Conservation (phyloP, 2,113 vertebrate species). For the Carettochelys insculpta region DNA sequence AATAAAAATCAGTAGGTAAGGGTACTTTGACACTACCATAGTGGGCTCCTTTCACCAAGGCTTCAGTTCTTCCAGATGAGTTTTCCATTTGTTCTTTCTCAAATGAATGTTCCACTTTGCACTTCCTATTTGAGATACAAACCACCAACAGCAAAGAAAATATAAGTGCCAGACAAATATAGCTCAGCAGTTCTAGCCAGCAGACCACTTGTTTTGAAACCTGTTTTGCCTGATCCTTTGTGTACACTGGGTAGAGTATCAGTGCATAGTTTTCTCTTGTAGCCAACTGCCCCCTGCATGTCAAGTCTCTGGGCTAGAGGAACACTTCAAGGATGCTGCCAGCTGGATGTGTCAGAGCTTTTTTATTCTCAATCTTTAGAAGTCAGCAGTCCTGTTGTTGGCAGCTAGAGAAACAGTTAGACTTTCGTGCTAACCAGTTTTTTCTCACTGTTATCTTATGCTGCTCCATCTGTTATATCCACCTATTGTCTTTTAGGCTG, state of each 20-base stretch:
- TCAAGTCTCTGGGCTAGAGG: not conserved
- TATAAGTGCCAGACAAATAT: not conserved
- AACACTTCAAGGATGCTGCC: not conserved
- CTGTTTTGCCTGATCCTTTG: fast-evolving
- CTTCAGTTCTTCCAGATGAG: not conserved
- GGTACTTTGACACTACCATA: not conserved
- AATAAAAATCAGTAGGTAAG: not conserved
- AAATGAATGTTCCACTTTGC: not conserved
- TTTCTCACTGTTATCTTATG: not conserved
- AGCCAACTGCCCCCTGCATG: not conserved
- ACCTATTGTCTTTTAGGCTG: not conserved
- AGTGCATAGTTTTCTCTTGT: not conserved
- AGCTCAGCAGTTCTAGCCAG: no score
- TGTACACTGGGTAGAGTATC: fast-evolving
- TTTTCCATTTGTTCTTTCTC: not conserved
- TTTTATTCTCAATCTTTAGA: not conserved
- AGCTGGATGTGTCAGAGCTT: not conserved
- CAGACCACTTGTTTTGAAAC: no score
- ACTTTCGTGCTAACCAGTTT: not conserved
- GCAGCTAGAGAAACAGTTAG: not conserved
- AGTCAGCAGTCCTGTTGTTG: not conserved
- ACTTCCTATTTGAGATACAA: not conserved
- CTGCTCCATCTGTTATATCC: not conserved
- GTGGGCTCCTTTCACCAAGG: not conserved
- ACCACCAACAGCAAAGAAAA: not conserved